Base-by-base conservation (phyloP, 1,140 invertebrate species). In the Macrocentrus cingulum region DNA sequence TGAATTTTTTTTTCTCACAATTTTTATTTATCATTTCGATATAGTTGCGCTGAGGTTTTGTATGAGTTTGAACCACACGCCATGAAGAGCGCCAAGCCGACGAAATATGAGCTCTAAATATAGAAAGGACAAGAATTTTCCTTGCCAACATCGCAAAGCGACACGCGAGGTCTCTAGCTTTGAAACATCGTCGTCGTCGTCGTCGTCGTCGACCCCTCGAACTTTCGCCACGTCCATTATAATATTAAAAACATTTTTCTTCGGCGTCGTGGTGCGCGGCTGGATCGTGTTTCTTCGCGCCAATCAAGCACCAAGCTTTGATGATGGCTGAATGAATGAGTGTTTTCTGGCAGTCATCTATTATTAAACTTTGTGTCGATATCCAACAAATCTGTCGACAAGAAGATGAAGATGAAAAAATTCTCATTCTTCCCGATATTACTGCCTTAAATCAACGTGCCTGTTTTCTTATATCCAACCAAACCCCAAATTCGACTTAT, bases 71-170 rank as follows among this genome's bases (percentile, higher is more conserved):
- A 39, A 11, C 36, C 8, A 3, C 15, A n/a, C 13, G 36, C 13
- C 36, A 39, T 15, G 3, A 39, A n/a, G 13, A 39, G 13, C 13
- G 41, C 16, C 55, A 23, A 49, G 20, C 45, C 45, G 41, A 57
- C 55, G 48, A 57, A 57, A 57, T 57, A 57, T 57, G 55, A 57
- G 55, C 45, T 57, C 55, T 57, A 57, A 57, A 57, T 57, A 57
- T 57, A 57, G 55, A 49, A 57, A 57, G 55, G 45, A 57, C 55
- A 57, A 57, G 55, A 57, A 57, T 57, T 57, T 57, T 57, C 54
- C 45, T 57, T 57, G 45, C 37, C 39, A 48, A 29, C 22, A 50
- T 29, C 46, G 18, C 34, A 18, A 42, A 34, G 29, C 25, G 16
- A 46, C 41, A n/a, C 15, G 16, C 36, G 18, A 56, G 41, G 48